Evolutionary conservation across 2,113 vertebrate genomes (phyloP), one percentile per base, ranked within the genome.

Genomic region (Laticauda laticaudata): DNA sequence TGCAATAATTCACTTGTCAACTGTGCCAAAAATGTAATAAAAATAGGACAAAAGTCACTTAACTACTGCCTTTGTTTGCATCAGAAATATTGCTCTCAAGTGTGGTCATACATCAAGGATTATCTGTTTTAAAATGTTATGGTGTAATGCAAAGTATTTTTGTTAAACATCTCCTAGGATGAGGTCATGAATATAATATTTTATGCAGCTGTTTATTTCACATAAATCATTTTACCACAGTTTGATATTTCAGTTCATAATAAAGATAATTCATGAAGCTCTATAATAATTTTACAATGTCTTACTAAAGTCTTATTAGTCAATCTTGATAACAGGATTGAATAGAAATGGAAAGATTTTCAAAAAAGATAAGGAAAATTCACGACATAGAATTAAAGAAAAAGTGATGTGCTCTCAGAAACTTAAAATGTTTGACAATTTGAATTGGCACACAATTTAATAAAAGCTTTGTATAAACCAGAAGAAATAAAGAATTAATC

Each of bases 311-410:
- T 92, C 90, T 88, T 95, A 45, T 95, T 95, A 94, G 93, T 97
- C 94, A 95, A 48, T 94, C 96, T 95, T 96, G 96, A 96, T 95
- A 97, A 95, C 91, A 95, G 96, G 94, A 95, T 53, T 92, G 90
- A 92, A 95, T 96, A 92, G 94, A 89, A 96, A 94, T 97, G 96
- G 97, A 97, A 95, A 81, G n/a, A 95, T 94, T 92, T 97, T 96
- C 93, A 93, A 96, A 97, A 95, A 89, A 94, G 94, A 89, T 95
- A 95, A 96, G 97, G 97, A 97, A 97, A 97, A 96, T 93, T 59
- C 94, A 95, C 90, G 94, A 91, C 5, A 75, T 34, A 34, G 14
- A 75, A 15, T 75, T 75, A 75, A 34, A 75, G 96, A 97, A 95
- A 97, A 94, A 94, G 56, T 94, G 93, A 95, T 92, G 57, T 4